Evolutionary conservation across 2,888 invertebrate genomes (phyloP).

Genomic region (Glaucopsyche alexis): DNA sequence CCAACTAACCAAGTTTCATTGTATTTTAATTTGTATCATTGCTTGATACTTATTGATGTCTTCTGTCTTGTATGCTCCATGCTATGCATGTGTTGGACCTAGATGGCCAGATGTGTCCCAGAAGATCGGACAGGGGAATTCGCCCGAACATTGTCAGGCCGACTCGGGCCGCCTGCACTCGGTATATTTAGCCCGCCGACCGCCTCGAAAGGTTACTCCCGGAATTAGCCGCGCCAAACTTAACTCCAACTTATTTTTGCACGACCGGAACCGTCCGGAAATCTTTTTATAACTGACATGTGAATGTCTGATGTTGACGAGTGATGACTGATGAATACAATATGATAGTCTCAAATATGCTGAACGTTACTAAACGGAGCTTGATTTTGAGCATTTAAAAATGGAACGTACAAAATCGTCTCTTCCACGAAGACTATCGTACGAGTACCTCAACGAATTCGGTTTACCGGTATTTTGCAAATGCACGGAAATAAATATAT

Average conservation of each 20-base stretch:
- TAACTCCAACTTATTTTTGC: slow-evolving; percentile 71
- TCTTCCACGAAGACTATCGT: background rate
- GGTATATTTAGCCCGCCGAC: slow-evolving; percentile 61
- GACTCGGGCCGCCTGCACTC: slow-evolving; percentile 39
- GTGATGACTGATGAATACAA: no score
- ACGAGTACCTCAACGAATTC: background rate
- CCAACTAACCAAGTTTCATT: no score
- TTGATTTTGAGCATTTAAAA: background rate
- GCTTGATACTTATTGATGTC: no score
- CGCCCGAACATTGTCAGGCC: slow-evolving; percentile 54
- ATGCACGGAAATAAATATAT: background rate
- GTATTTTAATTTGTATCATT: no score
- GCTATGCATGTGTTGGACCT: background rate
- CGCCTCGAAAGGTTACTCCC: slow-evolving; percentile 70
- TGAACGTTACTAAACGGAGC: background rate
- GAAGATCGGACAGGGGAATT: slow-evolving; percentile 39
- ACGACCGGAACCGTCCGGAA: slow-evolving; percentile 45
- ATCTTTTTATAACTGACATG: slow-evolving; percentile 22
- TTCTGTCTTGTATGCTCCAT: no score
- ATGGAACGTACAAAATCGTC: background rate
- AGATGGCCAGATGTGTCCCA: slow-evolving; percentile 39
- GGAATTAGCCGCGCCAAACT: slow-evolving; percentile 71
- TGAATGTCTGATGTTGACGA: background rate
- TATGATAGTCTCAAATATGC: background rate
- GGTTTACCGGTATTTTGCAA: background rate